Base-by-base conservation (phyloP, 2,888 invertebrate species). In the Andrena chrysosceles region DNA sequence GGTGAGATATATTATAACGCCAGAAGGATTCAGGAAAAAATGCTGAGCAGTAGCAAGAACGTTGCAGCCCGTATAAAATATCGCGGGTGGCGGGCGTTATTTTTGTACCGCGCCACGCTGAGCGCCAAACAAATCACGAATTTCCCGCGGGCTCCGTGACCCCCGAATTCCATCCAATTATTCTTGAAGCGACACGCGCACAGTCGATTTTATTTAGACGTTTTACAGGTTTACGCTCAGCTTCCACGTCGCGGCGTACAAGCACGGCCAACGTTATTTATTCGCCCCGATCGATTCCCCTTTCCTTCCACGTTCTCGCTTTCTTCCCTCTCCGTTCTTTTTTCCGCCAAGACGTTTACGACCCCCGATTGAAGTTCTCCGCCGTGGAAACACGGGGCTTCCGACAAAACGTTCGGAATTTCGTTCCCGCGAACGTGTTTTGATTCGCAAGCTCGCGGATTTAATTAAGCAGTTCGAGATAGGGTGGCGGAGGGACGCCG, bases 141-240 rank as follows among this genome's bases (percentile, higher is more conserved):
- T 81, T 81, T 80, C 31, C 33, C 31, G 10, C n/a, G 13, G 29
- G 26, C 23, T 48, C 23, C 60, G 64, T 16, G 60, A 64, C 42
- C 42, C 66, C 33, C 31, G 64, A 79, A 69, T 52, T 31, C 60
- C 20, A 26, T 23, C 49, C 64, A 52, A 16, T 52, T 31, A 52
- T 70, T 70, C 81, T 80, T 70, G 70, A 79, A 70, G 10, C 81
- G 70, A 23, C n/a, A 13, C 10, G 48, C 68, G 49, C 81, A 42
- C 56, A 49, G 10, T 48, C 60, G 75, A 66, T 75, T 82, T 71
- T 67, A 82, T 82, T 75, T 69, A 82, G 70, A 16, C 66, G 70
- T 59, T 82, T 83, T 83, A 83, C 83, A 82, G 82, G 52, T 82
- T 75, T 71, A 73, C 73, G 82, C 81, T 81, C 81, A 42, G 66